Percentiles rank a stretch among this genome's conserved stretches.
Conservation (phyloP, 2,113 vertebrate species). For the Gorsachius goisagi region DNA sequence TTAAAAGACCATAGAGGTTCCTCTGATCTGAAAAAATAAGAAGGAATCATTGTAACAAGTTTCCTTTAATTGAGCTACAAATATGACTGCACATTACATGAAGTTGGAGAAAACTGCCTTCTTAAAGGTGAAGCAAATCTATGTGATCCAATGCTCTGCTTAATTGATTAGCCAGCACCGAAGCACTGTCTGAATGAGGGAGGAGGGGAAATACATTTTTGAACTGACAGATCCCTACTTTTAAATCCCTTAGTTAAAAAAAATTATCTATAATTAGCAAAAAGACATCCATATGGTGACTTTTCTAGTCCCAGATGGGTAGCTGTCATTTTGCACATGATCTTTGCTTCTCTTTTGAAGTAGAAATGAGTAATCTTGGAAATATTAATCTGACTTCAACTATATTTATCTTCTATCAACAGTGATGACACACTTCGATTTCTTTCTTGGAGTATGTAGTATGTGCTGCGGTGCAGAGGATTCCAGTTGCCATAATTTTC, state of each 20-base stretch:
- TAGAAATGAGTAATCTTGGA: slow-evolving; percentile 78
- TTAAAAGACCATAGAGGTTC: not conserved
- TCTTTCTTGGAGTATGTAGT: slow-evolving; percentile 7
- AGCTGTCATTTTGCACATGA: slow-evolving; percentile 75
- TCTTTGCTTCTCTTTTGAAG: slow-evolving; percentile 77
- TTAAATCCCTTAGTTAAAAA: slow-evolving; percentile 55
- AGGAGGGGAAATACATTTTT: slow-evolving; percentile 42
- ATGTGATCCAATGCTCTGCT: not conserved
- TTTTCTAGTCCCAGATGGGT: slow-evolving; percentile 78
- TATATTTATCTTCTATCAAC: slow-evolving; percentile 75
- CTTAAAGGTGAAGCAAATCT: not conserved
- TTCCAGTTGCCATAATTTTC: slow-evolving; percentile 37
- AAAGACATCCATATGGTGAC: slow-evolving; percentile 74
- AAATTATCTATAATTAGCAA: slow-evolving; percentile 76
- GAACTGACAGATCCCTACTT: slow-evolving; percentile 5
- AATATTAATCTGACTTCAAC: slow-evolving; percentile 75
- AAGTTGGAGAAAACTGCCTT: not conserved
- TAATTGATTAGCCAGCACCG: not conserved
- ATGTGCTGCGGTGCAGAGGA: not conserved
- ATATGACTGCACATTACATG: not conserved
- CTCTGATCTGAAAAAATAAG: not conserved
- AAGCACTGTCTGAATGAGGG: slow-evolving; percentile 7
- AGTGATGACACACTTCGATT: slow-evolving; percentile 53
- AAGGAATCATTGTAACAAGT: not conserved
- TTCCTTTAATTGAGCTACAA: not conserved